Percentiles rank a stretch among this genome's conserved stretches.
Evolutionary conservation across 2,797 vertebrate species (phyloP).

Genomic region (Phoxinus dragarum): DNA sequence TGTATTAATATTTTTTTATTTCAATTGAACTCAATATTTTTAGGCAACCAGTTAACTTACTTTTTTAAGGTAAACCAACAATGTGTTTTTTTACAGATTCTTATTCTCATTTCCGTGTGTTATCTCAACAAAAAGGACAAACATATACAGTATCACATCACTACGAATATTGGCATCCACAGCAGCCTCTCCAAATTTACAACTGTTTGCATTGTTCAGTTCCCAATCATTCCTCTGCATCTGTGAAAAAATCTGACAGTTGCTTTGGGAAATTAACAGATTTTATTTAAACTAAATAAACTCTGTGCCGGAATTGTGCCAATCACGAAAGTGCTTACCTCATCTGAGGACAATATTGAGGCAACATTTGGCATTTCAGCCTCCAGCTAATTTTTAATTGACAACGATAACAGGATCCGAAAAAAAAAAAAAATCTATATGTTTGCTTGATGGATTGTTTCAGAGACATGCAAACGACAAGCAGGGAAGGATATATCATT

Average conservation of each 20-base stretch:
- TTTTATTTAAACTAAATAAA: slow-evolving; percentile 38
- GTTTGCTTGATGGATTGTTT: slow-evolving; percentile 38
- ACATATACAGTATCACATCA: not conserved
- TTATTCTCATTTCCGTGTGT: not conserved
- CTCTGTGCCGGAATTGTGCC: not conserved
- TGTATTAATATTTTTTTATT: no score
- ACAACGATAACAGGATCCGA: not conserved
- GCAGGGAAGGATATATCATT: slow-evolving; percentile 37
- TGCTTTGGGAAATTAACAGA: slow-evolving; percentile 15
- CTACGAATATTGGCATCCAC: not conserved
- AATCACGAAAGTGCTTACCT: slow-evolving; percentile 13
- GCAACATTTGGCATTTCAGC: slow-evolving; percentile 28
- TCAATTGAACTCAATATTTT: no score
- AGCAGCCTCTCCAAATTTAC: slow-evolving; percentile 11
- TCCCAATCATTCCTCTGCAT: slow-evolving; percentile 54
- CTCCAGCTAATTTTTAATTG: slow-evolving; percentile 26
- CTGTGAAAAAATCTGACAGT: slow-evolving; percentile 26
- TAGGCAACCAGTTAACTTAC: no score
- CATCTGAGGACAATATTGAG: not conserved
- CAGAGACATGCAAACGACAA: slow-evolving; percentile 10
- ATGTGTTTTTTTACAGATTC: no score
- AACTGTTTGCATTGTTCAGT: slow-evolving; percentile 13
- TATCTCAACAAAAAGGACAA: not conserved
- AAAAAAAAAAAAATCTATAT: not conserved
- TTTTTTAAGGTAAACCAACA: no score